Base-by-base conservation (phyloP, 2,888 invertebrate genomes). In the Sphaerophoria rueppellii region DNA sequence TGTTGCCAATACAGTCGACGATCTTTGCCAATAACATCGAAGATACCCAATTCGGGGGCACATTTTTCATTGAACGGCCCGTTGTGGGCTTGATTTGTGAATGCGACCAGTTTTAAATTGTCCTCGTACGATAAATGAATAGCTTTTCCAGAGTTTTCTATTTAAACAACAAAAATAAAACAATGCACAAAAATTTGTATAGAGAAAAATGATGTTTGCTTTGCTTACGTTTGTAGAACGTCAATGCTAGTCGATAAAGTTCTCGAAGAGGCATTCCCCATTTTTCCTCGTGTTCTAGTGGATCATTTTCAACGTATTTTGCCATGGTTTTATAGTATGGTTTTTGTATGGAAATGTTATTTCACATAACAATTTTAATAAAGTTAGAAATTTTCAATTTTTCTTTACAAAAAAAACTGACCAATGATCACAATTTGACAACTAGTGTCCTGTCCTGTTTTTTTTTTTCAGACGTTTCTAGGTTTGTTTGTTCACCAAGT, bases 91-190 rank as follows among this genome's bases (percentile, higher is more conserved):
- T 99, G 99, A 90, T 98, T 97, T 9, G 97, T 97, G 89, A 96
- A 96, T 1, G 98, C 98, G 16, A 98, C 96, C 86, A 99, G 92
- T 90, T 96, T 96, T 72, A 98, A 92, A 90, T 98, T 97, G 90
- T 99, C 98, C 91, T 97, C 96, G 91, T 99, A 99, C 58, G 97
- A 97, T 82, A 98, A 93, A 89, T 98, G 98, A 61, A 99, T 94
- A 3, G 98, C 99, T 93, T 98, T 99, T n/a, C 98, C 98, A 92
- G 98, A 97, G 93, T 99, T 98, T 91, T 99, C 99, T 98, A 52
- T 24, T 24, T 24, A 24, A 24, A 24, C 24, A 24, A 32, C 6
- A 72, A 80, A 48, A 61, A 55, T 14, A 4, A 67, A 58, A 65
- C 6, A 24, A 48, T 50, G 16, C 52, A 73, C 50, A 79, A 73